phyloP scores from a whole-genome alignment of 2,113 vertebrate species.

The Baryphthengus martii region DNA sequence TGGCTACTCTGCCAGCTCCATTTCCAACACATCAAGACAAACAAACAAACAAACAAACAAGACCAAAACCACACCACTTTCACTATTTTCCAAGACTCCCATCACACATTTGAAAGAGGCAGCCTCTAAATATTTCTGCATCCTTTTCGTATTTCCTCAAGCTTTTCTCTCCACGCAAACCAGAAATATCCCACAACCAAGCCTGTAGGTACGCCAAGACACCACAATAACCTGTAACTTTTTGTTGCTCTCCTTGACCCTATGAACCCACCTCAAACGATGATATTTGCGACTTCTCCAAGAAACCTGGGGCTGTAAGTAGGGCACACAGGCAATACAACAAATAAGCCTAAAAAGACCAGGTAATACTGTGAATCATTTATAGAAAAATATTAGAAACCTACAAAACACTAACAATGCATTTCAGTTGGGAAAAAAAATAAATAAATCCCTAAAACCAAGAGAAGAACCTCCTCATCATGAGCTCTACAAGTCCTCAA shows the following conservation, averaged over 20 bases:
- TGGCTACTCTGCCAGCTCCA: not conserved
- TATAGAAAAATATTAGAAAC: not conserved
- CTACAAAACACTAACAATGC: not conserved
- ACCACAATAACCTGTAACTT: accelerated
- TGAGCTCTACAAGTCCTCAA: not conserved
- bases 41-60: not conserved
- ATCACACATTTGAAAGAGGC: not conserved
- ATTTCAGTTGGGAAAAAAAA: not conserved
- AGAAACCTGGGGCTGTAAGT: not conserved
- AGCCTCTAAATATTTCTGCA: not conserved
- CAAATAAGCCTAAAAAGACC: not conserved
- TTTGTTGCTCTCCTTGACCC: not conserved
- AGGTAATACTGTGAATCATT: not conserved
- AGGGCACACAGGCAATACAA: not conserved
- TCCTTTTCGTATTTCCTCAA: not conserved
- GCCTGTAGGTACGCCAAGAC: not conserved
- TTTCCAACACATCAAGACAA: not conserved
- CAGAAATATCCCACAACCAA: not conserved
- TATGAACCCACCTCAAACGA: accelerated
- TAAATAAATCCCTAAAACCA: not conserved
- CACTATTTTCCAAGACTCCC: not conserved
- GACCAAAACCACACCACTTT: not conserved
- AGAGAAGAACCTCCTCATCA: not conserved
- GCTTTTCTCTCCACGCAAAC: not conserved
- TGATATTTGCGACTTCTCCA: not conserved